phyloP scores from a whole-genome alignment of 2,888 invertebrate genomes.

The Acleris laterana region DNA sequence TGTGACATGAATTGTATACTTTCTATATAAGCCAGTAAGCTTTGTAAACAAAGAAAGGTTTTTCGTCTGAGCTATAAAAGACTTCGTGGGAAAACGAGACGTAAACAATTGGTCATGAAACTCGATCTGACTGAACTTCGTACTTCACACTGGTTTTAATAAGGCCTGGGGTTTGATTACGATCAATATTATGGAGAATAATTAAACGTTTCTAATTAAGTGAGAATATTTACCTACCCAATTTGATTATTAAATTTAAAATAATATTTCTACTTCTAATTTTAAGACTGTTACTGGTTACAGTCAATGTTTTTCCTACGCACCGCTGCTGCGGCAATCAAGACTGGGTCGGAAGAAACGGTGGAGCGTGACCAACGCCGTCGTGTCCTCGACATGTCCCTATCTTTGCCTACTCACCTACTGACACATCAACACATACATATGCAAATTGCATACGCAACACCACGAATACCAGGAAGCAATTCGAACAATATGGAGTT shows the following conservation, averaged over 20 bases:
- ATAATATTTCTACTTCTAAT: no score
- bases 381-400: constrained; percentile 48
- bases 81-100: constrained; percentile 23
- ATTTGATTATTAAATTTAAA: neutral
- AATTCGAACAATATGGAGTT: neutral
- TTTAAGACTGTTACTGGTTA: no score
- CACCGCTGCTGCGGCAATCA: constrained; percentile 49
- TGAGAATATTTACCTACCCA: no score
- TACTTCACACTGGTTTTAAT: constrained; percentile 5
- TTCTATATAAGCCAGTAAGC: constrained; percentile 20
- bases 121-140: constrained; percentile 12
- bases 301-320: constrained; percentile 27
- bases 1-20: constrained; percentile 39
- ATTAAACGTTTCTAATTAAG: no score
- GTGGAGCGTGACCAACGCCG: constrained; percentile 64
- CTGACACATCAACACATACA: neutral
- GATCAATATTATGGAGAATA: neutral
- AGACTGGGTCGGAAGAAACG: constrained; percentile 60
- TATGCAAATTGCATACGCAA: neutral
- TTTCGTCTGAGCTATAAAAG: constrained; percentile 25
- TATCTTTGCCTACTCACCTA: constrained; percentile 20
- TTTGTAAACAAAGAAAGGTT: constrained; percentile 27
- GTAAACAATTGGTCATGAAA: constrained; percentile 24
- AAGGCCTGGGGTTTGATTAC: neutral
- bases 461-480: neutral